Evolutionary conservation across 92 coral and sea anemone species (phyloP), one percentile per base, ranked within the genome.

Genomic region (Palythoa grandis): DNA sequence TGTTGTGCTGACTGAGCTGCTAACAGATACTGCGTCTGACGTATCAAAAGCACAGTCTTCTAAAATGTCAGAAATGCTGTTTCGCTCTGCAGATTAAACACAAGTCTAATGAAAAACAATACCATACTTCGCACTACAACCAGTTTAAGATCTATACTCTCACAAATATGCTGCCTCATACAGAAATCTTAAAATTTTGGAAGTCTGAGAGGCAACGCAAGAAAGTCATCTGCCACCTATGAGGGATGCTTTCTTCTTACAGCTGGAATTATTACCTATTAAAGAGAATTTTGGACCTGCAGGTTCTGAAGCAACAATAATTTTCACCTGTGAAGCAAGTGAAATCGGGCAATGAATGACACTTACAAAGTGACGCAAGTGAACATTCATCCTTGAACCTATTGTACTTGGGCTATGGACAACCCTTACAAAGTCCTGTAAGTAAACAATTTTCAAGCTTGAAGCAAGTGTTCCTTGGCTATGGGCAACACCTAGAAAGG

Each of bases 1-100:
- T 54, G 88, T 61, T 2, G 94, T 89, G 85, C 90, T 84, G 9
- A 83, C 82, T 6, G 98, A 87, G 9, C 90, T 83, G 19, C 84
- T 90, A 77, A 85, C 74, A 39, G 98, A 95, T 1, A 72, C 76
- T 12, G 94, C 84, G 40, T 97, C 99, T 2, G 92, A 79, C 57
- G 92, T 95, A 70, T 91, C 92, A 52, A 87, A 70, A 2, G 86
- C 88, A 20, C 91, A 82, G 65, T 87, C 94, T 14, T 72, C 74
- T 48, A 80, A 47, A 13, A 37, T 43, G 23, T 79, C 84, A n/a
- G 84, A 63, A 39, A 79, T 23, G 73, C 74, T 48, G 57, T 40
- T 37, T 69, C 69, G 66, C 15, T 13, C 53, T 91, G 83, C 56
- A 77, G 61, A 39, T 43, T 47, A 2, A 48, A 80, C 7, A 40